Percentiles rank a stretch among this genome's conserved stretches.
phyloP scores from a whole-genome alignment of 2,888 invertebrate genomes.

The Corbicula japonica region DNA sequence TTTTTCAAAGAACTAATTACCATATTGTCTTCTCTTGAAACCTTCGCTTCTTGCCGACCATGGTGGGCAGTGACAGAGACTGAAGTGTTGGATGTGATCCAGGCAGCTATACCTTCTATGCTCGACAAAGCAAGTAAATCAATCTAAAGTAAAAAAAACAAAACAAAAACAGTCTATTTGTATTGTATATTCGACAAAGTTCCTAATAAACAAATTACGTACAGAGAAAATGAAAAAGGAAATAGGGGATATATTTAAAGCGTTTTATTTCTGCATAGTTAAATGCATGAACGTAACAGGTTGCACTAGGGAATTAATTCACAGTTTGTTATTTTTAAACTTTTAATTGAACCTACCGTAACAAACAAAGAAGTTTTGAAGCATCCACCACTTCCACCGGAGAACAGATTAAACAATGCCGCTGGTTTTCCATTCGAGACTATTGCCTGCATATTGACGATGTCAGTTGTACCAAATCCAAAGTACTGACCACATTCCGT shows the following conservation, averaged over 20 bases:
- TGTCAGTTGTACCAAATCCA: neutral
- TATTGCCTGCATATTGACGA: neutral
- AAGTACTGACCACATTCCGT: conserved; percentile 12
- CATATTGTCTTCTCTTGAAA: neutral
- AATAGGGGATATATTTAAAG: too few species aligned
- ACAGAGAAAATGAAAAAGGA: too few species aligned
- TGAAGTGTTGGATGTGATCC: neutral
- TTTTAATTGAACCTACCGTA: neutral
- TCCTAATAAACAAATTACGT: too few species aligned
- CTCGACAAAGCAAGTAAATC: neutral
- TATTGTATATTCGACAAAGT: too few species aligned
- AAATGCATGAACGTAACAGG: neutral
- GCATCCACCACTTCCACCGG: neutral
- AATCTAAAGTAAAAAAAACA: neutral
- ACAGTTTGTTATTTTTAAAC: too few species aligned
- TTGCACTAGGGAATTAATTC: neutral
- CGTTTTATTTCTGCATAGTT: too few species aligned
- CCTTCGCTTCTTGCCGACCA: neutral
- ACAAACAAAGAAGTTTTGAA: neutral
- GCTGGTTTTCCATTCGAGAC: neutral
- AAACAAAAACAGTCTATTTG: too few species aligned
- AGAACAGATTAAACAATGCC: neutral
- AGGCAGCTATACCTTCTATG: neutral
- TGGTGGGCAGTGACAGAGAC: neutral
- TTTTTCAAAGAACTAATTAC: neutral